phyloP scores from a whole-genome alignment of 2,797 vertebrate species.

The Champsocephalus gunnari region DNA sequence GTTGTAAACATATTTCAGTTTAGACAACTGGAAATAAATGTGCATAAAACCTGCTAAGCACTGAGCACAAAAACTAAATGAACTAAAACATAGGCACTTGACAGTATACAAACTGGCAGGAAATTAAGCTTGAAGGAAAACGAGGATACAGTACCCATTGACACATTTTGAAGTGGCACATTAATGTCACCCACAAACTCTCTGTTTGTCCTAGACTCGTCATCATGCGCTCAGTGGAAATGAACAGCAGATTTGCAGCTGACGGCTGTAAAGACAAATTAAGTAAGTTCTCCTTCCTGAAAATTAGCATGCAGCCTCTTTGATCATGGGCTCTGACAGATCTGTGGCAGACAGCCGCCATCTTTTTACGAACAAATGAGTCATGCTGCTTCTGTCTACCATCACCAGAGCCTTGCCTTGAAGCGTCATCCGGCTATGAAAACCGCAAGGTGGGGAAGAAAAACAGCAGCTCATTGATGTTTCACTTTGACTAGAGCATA shows the following conservation, averaged over 20 bases:
- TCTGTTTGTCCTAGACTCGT: conserved; percentile 50
- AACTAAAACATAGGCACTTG: conserved; percentile 40
- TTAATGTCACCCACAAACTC: conserved; percentile 50
- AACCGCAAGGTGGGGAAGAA: conserved; percentile 30
- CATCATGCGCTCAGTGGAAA: conserved; percentile 53
- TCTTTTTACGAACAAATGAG: conserved; percentile 74
- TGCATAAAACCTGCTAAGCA: conserved; percentile 32
- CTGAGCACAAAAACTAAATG: conserved; percentile 38
- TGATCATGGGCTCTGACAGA: conserved; percentile 69
- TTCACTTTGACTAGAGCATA: conserved; percentile 14
- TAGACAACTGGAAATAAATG: conserved; percentile 32
- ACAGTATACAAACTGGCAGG: conserved; percentile 31
- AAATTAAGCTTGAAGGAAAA: conserved; percentile 48
- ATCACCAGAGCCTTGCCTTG: conserved; percentile 48
- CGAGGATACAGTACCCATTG: conserved; percentile 39
- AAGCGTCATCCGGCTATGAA: conserved; percentile 48
- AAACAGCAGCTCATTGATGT: conserved; percentile 38
- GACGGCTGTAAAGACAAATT: conserved; percentile 36
- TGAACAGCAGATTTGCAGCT: conserved; percentile 56
- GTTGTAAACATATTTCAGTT: conserved; percentile 23
- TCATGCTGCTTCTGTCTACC: conserved; percentile 53
- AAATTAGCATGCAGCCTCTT: conserved; percentile 60
- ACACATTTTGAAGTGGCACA: conserved; percentile 47
- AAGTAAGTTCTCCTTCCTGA: conserved; percentile 59
- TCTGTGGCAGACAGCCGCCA: conserved; percentile 65